Conservation (phyloP, 2,113 vertebrate genomes). For the Pelecanoides urinatrix region DNA sequence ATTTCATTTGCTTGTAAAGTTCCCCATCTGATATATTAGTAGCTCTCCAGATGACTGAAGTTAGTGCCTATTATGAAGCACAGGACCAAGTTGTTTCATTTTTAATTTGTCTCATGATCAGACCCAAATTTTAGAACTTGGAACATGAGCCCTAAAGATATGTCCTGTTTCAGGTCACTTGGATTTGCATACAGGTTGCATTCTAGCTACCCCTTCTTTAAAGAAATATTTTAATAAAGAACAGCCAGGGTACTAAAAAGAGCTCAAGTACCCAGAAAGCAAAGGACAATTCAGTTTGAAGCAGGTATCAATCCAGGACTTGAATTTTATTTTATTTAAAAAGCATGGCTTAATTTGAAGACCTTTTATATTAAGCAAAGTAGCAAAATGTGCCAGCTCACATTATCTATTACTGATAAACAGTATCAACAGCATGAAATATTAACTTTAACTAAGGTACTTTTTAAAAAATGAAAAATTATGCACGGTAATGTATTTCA, state of each 20-base stretch:
- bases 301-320: not conserved
- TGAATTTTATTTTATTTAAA: not conserved
- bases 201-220: not conserved
- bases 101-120: not conserved
- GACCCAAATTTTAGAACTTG: not conserved
- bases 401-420: not conserved
- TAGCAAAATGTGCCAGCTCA: not conserved
- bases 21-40: constrained; percentile 38
- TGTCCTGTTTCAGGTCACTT: not conserved
- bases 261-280: not conserved
- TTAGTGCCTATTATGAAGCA: not conserved
- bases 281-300: not conserved
- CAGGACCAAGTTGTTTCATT: not conserved
- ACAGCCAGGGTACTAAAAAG: not conserved
- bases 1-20: not conserved
- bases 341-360: not conserved
- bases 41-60: not conserved
- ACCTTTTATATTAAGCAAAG: not conserved
- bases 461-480: not conserved
- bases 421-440: not conserved
- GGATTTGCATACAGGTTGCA: not conserved
- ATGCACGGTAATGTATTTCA: not conserved
- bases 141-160: not conserved
- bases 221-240: not conserved
- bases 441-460: not conserved